Conservation (phyloP, 2,888 invertebrate species). For the Patella ulyssiponensis region DNA sequence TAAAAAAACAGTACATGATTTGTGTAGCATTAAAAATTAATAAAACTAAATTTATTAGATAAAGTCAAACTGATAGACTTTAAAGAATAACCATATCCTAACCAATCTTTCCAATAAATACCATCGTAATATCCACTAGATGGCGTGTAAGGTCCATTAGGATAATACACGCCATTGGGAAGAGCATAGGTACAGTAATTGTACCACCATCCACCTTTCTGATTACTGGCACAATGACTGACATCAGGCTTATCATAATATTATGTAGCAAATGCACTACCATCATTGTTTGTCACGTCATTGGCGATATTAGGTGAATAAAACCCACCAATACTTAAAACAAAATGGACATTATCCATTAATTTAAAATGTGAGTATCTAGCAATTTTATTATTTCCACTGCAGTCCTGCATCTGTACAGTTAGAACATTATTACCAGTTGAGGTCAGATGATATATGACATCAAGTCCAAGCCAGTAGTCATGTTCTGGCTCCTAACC, state of each 20-base stretch:
- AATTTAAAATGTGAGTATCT: constrained; percentile 48
- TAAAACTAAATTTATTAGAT: constrained; percentile 13
- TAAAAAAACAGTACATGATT: too few relatives aligned
- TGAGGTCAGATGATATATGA: constrained; percentile 47
- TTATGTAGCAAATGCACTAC: constrained; percentile 52
- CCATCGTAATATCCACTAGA: constrained; percentile 53
- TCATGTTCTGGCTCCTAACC: constrained; percentile 47
- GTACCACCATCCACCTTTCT: constrained; percentile 65
- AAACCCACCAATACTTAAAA: constrained; percentile 42
- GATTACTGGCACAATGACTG: constrained; percentile 51
- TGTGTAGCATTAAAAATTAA: too few relatives aligned
- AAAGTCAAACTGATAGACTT: constrained; percentile 53
- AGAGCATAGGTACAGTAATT: constrained; percentile 57
- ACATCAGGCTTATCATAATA: constrained; percentile 48
- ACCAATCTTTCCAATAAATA: constrained; percentile 62
- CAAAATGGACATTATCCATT: constrained; percentile 32
- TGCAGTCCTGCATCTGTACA: constrained; percentile 56
- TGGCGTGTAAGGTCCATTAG: constrained; percentile 51
- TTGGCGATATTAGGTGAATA: constrained; percentile 41
- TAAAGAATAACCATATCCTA: constrained; percentile 58
- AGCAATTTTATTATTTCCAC: constrained; percentile 35
- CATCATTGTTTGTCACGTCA: constrained; percentile 54
- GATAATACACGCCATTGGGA: constrained; percentile 60
- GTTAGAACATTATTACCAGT: constrained; percentile 53
- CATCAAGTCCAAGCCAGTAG: constrained; percentile 54